Evolutionary conservation across 2,113 vertebrate genomes (phyloP).

Genomic region (Nibea albiflora): DNA sequence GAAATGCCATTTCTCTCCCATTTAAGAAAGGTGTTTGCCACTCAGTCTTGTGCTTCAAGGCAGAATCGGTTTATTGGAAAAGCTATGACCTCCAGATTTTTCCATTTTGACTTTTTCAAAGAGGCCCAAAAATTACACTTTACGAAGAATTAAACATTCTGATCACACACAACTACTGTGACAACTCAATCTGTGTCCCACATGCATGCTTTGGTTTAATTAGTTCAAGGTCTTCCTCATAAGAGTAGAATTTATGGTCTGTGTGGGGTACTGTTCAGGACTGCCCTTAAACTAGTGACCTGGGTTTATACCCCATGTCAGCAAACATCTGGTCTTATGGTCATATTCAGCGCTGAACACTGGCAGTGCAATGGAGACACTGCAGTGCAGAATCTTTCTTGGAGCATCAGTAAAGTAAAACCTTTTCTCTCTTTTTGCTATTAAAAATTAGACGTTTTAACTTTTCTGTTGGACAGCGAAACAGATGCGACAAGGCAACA

Average conservation of each 20-base stretch:
- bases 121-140: background rate
- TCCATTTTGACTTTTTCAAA: background rate
- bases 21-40: constrained; percentile 32
- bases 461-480: constrained; percentile 2
- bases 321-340: constrained; percentile 28
- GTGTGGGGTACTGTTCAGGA: background rate
- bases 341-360: constrained; percentile 12
- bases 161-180: no score
- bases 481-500: background rate
- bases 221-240: no score
- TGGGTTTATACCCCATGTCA: constrained; percentile 21
- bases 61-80: constrained; percentile 3
- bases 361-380: background rate
- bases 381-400: constrained; percentile 7
- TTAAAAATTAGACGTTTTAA: constrained; percentile 2
- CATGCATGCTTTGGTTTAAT: background rate
- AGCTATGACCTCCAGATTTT: constrained; percentile 20
- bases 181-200: background rate
- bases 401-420: constrained; percentile 12
- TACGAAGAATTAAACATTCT: no score
- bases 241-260: background rate
- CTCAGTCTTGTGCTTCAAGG: constrained; percentile 21
- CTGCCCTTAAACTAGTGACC: constrained; percentile 20
- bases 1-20: constrained; percentile 44
- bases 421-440: background rate